Evolutionary conservation across 2,888 invertebrate species (phyloP), one percentile per base, ranked within the genome.

Genomic region (Petrophora chlorosata): DNA sequence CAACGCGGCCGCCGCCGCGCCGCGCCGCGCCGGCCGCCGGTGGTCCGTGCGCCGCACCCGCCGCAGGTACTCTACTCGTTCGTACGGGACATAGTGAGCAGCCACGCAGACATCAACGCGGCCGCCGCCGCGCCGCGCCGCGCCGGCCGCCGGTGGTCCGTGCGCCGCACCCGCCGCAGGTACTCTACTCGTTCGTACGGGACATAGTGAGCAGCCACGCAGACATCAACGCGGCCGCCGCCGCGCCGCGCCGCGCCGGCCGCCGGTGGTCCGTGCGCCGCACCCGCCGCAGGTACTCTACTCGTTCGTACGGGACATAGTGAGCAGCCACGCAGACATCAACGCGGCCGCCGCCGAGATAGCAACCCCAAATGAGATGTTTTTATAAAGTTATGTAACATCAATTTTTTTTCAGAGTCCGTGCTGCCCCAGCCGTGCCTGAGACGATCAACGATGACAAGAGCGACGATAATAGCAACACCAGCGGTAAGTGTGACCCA

Each of bases 161-260:
- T 90, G 19, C 61, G 90, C 1, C 26, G 26, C 28, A 13, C 12
- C 7, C 10, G 26, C 8, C 10, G 16, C 15, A 33, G 22, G 10
- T 38, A 13, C n/a, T n/a, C n/a, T n/a, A n/a, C n/a, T 90, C 92
- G 58, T 98, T 97, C 82, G 95, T 97, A 8, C 92, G 92, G 55
- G 91, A 87, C 54, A 76, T 94, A 19, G 76, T 76, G 40, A 63
- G 63, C 22, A 65, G 69, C 23, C 56, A 56, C 5, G 54, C 53
- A 14, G 91, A 91, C 59, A 92, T 93, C 91, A 55, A 57, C 38
- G 38, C 63, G 5, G 35, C 59, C 22, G 70, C 56, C 10, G 35
- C 48, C n/a, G n/a, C n/a, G n/a, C 76, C 80, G 41, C 67, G 71
- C 22, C 53, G 69, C 19, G 59, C 59, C 47, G 82, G 80, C 0